Base-by-base conservation (phyloP, 2,797 vertebrate species). In the Poliocrania exsul region DNA sequence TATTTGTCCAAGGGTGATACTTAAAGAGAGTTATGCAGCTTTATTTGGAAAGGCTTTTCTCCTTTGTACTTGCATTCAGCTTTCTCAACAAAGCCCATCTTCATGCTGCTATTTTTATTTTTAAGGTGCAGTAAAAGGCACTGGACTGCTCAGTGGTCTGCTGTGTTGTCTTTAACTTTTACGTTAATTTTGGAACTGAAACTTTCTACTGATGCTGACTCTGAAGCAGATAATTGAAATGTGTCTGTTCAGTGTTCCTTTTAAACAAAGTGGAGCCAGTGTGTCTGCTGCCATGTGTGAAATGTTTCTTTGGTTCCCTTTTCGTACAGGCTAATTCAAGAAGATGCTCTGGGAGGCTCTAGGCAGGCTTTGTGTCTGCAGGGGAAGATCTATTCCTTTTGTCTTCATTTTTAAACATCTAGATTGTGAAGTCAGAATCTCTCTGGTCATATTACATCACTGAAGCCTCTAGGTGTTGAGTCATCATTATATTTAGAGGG, bases 401-500 rank as follows among this genome's bases (percentile, higher is more conserved):
- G 57, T 77, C 89, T 97, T 95, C 29, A 67, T 10, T 94, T 97
- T 93, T 84, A 88, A 94, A 78, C 94, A 81, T 70, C 53, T 91
- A 50, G 79, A 78, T 93, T 92, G 80, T 84, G 93, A 96, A 92
- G 89, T 94, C 96, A 93, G 90, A 93, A 95, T 88, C 90, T 95
- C 96, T 97, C 95, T 97, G 96, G 96, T 97, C 95, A 81, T 95
- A 92, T 98, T 94, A 97, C 97, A 88, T 98, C 97, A 97, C 46
- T 54, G 91, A 95, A 97, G 96, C 97, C 97, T 97, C 92, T 96
- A 97, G 97, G 97, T 97, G 97, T 97, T 98, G 98, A 98, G 93
- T 98, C 97, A 96, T 95, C 94, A 96, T 97, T 98, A 96, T 98
- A 97, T 98, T 98, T 98, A 98, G 97, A 96, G 85, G 86, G 79